Base-by-base conservation (phyloP, 2,113 vertebrate species). In the Synchiropus splendidus region DNA sequence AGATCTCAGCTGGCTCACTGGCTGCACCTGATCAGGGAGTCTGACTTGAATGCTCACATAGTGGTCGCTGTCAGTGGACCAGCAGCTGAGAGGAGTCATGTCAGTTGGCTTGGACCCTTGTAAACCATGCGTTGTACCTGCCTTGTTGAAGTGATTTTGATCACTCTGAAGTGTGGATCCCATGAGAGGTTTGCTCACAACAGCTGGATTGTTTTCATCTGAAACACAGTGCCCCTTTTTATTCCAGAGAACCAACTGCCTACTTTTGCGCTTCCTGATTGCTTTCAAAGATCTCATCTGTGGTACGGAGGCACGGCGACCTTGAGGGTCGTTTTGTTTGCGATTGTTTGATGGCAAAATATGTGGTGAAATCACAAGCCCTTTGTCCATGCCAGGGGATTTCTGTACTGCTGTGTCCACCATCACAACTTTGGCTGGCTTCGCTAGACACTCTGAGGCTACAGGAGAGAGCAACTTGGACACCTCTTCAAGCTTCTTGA, bases 1-100 rank as follows among this genome's bases (percentile, higher is more conserved):
- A 8, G 35, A 45, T 43, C 48, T 47, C 30, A 12, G 48, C 31
- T 38, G 27, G 13, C 5, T 48, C 6, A 12, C 48, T 6, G 18
- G 5, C 3, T 37, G 51, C 35, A 58, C 45, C 36, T 67, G 40
- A 18, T 40, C 13, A 12, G 51, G 54, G 12, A 51, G 13, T n/a
- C n/a, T n/a, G n/a, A n/a, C n/a, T n/a, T n/a, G n/a, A n/a, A n/a
- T n/a, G n/a, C n/a, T n/a, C n/a, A 43, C 39, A 2, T 72, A 58
- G 49, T 48, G 67, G 55, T 36, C 56, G 51, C 77, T 83, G 35
- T 78, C 77, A 56, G 81, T 63, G 37, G 79, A 79, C 75, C 77
- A 85, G 54, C 58, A 66, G 46, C 48, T 71, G 31, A 70, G 45
- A 13, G 75, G 77, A 0, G 54, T 67, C 21, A 78, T 60, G 39